Evolutionary conservation across 2,113 vertebrate genomes (phyloP).

Genomic region (Eira barbara): DNA sequence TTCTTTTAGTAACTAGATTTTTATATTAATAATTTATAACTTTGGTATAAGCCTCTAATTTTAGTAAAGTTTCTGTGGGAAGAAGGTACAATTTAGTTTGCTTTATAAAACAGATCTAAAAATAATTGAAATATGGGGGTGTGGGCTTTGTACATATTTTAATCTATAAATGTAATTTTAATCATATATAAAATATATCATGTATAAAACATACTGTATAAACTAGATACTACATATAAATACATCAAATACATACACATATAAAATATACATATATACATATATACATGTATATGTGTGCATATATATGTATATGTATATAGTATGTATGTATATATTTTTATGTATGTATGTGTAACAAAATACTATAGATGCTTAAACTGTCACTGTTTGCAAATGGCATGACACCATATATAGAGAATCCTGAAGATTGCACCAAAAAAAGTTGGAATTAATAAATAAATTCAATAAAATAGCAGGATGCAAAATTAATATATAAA

Average conservation of each 20-base stretch:
- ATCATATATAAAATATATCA: not conserved
- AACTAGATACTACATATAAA: not conserved
- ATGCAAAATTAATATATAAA: not conserved
- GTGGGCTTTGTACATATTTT: not conserved
- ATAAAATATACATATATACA: not conserved
- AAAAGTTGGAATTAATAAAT: too few relatives aligned
- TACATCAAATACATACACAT: not conserved
- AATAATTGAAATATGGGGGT: not conserved
- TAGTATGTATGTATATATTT: too few relatives aligned
- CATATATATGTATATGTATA: too few relatives aligned
- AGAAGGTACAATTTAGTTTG: not conserved
- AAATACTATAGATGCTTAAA: too few relatives aligned
- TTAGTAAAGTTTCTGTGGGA: not conserved
- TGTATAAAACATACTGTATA: not conserved
- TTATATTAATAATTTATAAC: not conserved
- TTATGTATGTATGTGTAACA: too few relatives aligned
- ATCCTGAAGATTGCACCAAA: too few relatives aligned
- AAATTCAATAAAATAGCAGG: too few relatives aligned
- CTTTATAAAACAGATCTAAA: not conserved
- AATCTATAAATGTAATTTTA: not conserved
- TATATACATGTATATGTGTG: too few relatives aligned
- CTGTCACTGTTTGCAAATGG: too few relatives aligned
- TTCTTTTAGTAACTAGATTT: not conserved
- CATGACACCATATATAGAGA: too few relatives aligned
- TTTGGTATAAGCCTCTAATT: not conserved